Percentiles rank a stretch among this genome's conserved stretches.
phyloP scores from a whole-genome alignment of 1,140 invertebrate genomes.

The Maniola jurtina region DNA sequence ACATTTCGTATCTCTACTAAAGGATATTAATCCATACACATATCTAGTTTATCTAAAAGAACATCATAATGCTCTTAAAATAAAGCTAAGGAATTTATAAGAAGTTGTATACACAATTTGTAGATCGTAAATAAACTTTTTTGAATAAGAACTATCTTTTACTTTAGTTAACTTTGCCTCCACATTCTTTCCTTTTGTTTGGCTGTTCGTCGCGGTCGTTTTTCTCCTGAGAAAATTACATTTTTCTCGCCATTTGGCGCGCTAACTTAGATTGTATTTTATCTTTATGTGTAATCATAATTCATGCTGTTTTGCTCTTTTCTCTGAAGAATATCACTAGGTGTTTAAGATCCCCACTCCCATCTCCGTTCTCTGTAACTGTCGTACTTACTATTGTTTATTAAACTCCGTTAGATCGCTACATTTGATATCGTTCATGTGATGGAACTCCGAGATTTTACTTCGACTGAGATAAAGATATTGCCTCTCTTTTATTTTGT shows the following conservation, averaged over 20 bases:
- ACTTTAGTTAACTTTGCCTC: constrained; percentile 11
- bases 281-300: constrained; percentile 76
- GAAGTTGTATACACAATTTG: too few relatives aligned
- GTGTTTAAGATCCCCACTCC: constrained; percentile 61
- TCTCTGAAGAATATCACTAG: constrained; percentile 47
- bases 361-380: constrained; percentile 55
- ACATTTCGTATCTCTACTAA: too few relatives aligned
- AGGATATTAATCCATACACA: too few relatives aligned
- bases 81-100: too few relatives aligned
- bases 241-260: constrained; percentile 70
- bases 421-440: constrained; percentile 24
- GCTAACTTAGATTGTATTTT: constrained; percentile 71
- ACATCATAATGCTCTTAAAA: too few relatives aligned
- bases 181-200: constrained; percentile 25
- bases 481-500: constrained; percentile 26
- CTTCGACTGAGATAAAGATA: constrained; percentile 18
- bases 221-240: constrained; percentile 60
- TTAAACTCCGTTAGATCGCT: constrained; percentile 26
- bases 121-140: background rate
- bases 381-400: constrained; percentile 32
- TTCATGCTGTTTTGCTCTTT: constrained; percentile 65
- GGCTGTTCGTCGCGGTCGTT: constrained; percentile 30
- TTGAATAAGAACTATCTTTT: constrained; percentile 17
- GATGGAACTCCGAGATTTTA: constrained; percentile 23
- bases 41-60: too few relatives aligned